A percentile compares a stretch with the other conserved stretches of the same genome.
phyloP scores from a whole-genome alignment of 2,113 vertebrate species.

The Entelurus aequoreus region DNA sequence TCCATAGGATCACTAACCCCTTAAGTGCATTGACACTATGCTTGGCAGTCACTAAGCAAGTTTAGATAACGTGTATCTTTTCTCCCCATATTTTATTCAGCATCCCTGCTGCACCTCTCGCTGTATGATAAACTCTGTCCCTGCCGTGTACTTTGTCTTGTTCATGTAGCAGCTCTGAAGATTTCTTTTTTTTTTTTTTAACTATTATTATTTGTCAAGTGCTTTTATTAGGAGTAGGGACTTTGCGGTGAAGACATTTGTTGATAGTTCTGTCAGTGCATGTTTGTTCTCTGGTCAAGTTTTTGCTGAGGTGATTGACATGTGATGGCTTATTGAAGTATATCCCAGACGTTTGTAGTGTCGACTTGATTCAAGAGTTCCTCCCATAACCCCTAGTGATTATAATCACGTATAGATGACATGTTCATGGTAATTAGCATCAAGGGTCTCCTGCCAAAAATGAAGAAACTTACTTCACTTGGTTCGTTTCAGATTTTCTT shows the following conservation, averaged over 20 bases:
- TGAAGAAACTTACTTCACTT: conserved; percentile 55
- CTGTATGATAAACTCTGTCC: conserved; percentile 72
- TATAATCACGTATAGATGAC: conserved; percentile 58
- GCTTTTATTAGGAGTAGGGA: conserved; percentile 73
- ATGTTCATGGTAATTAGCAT: conserved; percentile 45
- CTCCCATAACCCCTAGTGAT: conserved; percentile 58
- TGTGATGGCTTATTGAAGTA: conserved; percentile 68
- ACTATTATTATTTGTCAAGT: conserved; percentile 60
- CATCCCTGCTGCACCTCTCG: conserved; percentile 61
- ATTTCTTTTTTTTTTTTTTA: conserved; percentile 35
- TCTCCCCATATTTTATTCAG: conserved; percentile 54
- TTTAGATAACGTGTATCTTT: conserved; percentile 66
- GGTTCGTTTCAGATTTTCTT: conserved; percentile 59
- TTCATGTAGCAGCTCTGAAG: conserved; percentile 72
- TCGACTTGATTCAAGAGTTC: conserved; percentile 53
- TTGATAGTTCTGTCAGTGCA: conserved; percentile 74
- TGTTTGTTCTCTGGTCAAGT: conserved; percentile 73
- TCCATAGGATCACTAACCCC: conserved; percentile 69
- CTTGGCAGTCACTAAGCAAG: conserved; percentile 70
- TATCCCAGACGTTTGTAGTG: conserved; percentile 64
- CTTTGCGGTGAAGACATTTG: conserved; percentile 60
- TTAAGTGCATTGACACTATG: conserved; percentile 73
- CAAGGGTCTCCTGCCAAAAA: conserved; percentile 60
- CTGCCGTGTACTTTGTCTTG: conserved; percentile 76
- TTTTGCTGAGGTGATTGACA: conserved; percentile 65